phyloP scores from a whole-genome alignment of 1,140 invertebrate genomes.

The Spodoptera litura region DNA sequence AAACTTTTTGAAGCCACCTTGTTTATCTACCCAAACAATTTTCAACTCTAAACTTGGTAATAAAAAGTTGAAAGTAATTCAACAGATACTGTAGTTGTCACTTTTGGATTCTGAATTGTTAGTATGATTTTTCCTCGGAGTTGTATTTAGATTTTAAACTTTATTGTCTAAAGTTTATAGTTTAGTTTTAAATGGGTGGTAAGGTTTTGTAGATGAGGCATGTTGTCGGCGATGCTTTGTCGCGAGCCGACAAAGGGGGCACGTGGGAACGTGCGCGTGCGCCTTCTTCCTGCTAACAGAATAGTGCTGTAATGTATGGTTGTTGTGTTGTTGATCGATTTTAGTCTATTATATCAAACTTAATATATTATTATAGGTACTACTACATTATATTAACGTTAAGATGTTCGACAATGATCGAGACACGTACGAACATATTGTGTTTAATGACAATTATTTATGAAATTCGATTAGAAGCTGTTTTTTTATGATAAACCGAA shows the following conservation, averaged over 20 bases:
- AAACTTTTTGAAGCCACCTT: conserved; percentile 47
- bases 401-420: conserved; percentile 20
- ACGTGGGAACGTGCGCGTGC: conserved; percentile 82
- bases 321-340: conserved; percentile 61
- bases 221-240: conserved; percentile 77
- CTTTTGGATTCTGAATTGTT: conserved; percentile 36
- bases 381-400: conserved; percentile 6
- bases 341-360: conserved; percentile 40
- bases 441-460: not conserved
- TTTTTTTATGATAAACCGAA: not conserved
- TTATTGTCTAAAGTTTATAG: conserved; percentile 33
- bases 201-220: conserved; percentile 54
- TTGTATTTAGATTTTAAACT: conserved; percentile 51
- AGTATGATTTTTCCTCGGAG: conserved; percentile 53
- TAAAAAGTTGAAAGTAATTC: conserved; percentile 47
- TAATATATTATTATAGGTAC: conserved; percentile 38
- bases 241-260: conserved; percentile 79
- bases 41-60: conserved; percentile 29
- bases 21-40: conserved; percentile 17
- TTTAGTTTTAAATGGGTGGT: conserved; percentile 39
- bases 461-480: not conserved
- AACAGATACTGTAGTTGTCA: conserved; percentile 17
- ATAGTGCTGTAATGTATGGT: conserved; percentile 68
- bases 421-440: conserved; percentile 12
- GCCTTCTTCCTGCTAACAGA: conserved; percentile 63